phyloP scores from a whole-genome alignment of 1,140 invertebrate species.

The Xylocopa sonorina region DNA sequence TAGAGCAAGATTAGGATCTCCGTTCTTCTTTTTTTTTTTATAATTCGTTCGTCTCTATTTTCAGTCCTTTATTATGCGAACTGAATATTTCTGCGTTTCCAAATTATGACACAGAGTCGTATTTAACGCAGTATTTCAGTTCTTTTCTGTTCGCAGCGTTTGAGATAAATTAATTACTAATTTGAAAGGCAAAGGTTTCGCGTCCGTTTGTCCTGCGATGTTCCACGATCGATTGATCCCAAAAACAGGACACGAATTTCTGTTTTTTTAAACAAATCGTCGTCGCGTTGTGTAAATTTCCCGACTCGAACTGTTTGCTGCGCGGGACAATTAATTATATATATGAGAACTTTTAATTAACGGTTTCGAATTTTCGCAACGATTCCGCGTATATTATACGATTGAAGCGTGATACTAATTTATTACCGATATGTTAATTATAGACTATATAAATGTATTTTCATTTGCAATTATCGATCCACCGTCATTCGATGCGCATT shows the following conservation, averaged over 20 bases:
- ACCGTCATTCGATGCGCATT: conserved; percentile 35
- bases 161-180: no score
- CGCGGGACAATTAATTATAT: background rate
- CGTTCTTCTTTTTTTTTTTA: no score
- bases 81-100: no score
- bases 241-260: background rate
- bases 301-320: background rate
- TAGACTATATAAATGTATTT: conserved; percentile 20
- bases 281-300: background rate
- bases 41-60: no score
- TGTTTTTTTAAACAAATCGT: background rate
- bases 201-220: no score
- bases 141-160: no score
- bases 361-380: background rate
- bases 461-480: conserved; percentile 42
- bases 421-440: conserved; percentile 29
- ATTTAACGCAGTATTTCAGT: no score
- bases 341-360: background rate
- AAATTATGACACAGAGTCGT: no score
- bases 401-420: conserved; percentile 37
- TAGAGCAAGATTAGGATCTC: no score
- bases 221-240: no score
- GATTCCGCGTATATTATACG: background rate
- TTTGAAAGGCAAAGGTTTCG: no score
- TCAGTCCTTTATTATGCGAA: no score